Evolutionary conservation across 2,797 vertebrate genomes (phyloP).

Genomic region (Anas acuta): DNA sequence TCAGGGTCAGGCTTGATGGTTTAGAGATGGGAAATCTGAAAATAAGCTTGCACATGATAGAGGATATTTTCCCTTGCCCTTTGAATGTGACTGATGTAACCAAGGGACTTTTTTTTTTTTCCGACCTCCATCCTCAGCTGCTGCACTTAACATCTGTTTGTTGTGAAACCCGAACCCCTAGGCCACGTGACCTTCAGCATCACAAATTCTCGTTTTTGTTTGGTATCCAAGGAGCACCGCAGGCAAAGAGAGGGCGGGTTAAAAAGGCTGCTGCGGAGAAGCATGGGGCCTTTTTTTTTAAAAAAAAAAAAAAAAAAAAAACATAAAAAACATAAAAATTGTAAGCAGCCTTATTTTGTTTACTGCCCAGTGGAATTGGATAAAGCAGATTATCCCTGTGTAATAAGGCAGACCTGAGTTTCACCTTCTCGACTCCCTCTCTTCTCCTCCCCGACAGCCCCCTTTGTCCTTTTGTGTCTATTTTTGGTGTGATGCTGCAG

Average conservation of each 20-base stretch:
- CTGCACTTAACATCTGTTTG: conserved; percentile 89
- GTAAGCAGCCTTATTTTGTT: conserved; percentile 24
- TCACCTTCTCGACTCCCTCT: conserved; percentile 50
- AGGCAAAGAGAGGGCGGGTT: conserved; percentile 47
- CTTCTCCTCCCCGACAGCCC: conserved; percentile 31
- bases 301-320: not conserved
- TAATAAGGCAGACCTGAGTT: conserved; percentile 45
- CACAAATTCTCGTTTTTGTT: conserved; percentile 80
- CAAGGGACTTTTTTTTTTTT: not conserved
- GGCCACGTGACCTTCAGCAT: conserved; percentile 85
- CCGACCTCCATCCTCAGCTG: not conserved
- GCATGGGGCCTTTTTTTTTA: not conserved
- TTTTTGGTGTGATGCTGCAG: conserved; percentile 77
- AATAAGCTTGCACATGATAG: not conserved
- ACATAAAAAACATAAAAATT: not conserved
- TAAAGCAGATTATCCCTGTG: conserved; percentile 51
- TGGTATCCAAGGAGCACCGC: conserved; percentile 83
- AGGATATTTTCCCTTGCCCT: not conserved
- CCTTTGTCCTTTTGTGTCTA: conserved; percentile 80
- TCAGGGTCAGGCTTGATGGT: not conserved
- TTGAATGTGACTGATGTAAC: not conserved
- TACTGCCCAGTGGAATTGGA: conserved; percentile 3
- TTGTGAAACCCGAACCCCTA: conserved; percentile 91
- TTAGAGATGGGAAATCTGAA: not conserved
- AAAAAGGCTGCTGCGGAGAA: conserved; percentile 6